These are phyloP conservation scores for Channa argus DNA, from an alignment of 2,113 vertebrate genomes.

Conservation along the genomic window DNA sequence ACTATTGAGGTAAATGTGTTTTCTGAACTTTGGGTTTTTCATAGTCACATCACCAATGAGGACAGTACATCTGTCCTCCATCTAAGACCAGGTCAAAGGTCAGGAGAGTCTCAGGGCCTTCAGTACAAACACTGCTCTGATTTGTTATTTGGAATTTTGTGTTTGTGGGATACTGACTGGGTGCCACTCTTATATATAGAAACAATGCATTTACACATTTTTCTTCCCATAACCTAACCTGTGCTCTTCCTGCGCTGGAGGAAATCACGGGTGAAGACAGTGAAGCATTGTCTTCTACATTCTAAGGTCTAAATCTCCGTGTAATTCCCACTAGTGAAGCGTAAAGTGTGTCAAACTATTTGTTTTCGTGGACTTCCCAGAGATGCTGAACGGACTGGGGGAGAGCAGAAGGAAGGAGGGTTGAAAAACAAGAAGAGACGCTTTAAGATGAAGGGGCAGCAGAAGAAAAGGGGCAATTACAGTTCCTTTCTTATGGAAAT, in stretches of 20 bases:
- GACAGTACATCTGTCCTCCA: neutral
- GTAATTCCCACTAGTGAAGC: neutral
- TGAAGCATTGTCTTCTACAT: neutral
- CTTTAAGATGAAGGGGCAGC: conserved; percentile 83
- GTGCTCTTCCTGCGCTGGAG: too few species aligned
- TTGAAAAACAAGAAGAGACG: conserved; percentile 52
- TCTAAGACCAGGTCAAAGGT: conserved; percentile 55
- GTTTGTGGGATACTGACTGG: too few species aligned
- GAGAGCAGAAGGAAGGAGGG: conserved; percentile 29
- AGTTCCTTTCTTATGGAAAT: conserved; percentile 87
- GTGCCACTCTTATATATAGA: too few species aligned
- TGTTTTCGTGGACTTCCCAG: neutral
- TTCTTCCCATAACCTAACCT: neutral
- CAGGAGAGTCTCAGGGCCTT: conserved; percentile 35
- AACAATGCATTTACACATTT: too few species aligned
- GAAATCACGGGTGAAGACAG: neutral
- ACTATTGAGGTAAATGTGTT: too few species aligned
- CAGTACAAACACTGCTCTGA: conserved; percentile 11
- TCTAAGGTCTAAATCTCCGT: neutral
- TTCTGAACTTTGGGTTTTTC: too few species aligned
- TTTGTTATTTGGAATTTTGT: neutral
- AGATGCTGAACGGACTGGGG: conserved; percentile 23
- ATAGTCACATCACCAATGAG: too few species aligned
- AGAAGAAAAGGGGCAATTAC: conserved; percentile 87
- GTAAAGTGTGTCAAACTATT: neutral